These are phyloP conservation scores for Netelia inedita DNA, from an alignment of 2,888 invertebrate species.

Conservation along the genomic window DNA sequence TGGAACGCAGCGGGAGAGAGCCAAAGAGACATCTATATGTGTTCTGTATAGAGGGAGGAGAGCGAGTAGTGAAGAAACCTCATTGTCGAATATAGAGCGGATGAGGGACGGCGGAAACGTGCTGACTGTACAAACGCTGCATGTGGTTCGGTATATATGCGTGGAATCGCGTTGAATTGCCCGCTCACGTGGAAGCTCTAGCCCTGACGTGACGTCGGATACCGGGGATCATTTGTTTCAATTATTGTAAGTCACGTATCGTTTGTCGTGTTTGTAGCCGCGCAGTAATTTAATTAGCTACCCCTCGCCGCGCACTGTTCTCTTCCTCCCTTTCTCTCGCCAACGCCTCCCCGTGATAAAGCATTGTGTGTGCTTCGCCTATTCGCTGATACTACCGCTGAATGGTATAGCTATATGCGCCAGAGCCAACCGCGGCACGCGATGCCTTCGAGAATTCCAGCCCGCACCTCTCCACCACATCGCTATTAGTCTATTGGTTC, in stretches of 20 bases:
- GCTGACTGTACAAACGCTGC: constrained; percentile 61
- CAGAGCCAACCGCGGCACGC: constrained; percentile 65
- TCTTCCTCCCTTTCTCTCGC: constrained; percentile 51
- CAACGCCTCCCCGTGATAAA: constrained; percentile 72
- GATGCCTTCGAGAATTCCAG: constrained; percentile 69
- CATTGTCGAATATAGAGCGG: constrained; percentile 49
- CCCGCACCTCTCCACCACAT: constrained; percentile 48
- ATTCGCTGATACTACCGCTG: constrained; percentile 55
- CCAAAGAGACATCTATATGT: background rate
- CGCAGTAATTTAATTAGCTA: constrained; percentile 78
- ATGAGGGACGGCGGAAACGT: constrained; percentile 53
- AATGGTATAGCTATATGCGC: constrained; percentile 38
- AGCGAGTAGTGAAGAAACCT: constrained; percentile 50
- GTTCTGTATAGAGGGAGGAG: background rate
- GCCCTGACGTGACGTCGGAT: constrained; percentile 72
- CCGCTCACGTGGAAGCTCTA: constrained; percentile 66
- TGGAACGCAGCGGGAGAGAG: constrained; percentile 24
- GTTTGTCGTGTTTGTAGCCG: constrained; percentile 72
- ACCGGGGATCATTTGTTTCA: constrained; percentile 79
- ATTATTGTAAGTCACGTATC: constrained; percentile 84
- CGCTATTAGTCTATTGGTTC: constrained; percentile 40
- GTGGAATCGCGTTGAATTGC: constrained; percentile 68
- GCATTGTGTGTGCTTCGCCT: constrained; percentile 69
- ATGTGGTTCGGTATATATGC: constrained; percentile 42
- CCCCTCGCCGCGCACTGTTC: constrained; percentile 64